Conservation (phyloP, 2,888 invertebrate species). For the Phytoseiulus persimilis region DNA sequence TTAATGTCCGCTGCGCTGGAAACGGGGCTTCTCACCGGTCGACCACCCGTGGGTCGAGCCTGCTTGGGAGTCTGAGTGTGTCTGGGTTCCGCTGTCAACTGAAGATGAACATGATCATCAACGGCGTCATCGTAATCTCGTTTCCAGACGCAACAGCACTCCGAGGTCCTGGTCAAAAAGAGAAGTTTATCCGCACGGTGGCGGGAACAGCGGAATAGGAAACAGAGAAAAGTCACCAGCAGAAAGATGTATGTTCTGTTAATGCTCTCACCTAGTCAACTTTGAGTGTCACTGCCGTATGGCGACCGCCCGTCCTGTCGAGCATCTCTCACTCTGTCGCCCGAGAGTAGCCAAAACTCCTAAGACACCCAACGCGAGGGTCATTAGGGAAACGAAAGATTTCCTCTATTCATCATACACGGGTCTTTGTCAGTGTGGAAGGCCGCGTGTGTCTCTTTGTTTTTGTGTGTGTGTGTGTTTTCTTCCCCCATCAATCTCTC, state of each 20-base stretch:
- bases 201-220: neutral
- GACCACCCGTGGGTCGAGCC: neutral
- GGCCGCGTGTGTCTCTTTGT: neutral
- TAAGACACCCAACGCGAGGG: neutral
- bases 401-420: neutral
- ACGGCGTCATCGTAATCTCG: too few relatives aligned
- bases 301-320: neutral
- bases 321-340: neutral
- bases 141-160: too few relatives aligned
- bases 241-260: constrained; percentile 37
- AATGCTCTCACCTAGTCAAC: constrained; percentile 34
- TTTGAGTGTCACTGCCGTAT: neutral
- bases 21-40: neutral
- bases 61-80: too few relatives aligned
- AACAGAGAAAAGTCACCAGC: neutral
- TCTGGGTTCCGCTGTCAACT: too few relatives aligned
- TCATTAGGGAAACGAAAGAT: neutral
- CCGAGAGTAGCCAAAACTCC: neutral
- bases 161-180: neutral
- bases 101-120: too few relatives aligned
- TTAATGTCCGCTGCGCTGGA: neutral
- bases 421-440: neutral
- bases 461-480: neutral
- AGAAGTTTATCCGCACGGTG: neutral
- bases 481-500: neutral